A percentile compares a stretch with the other conserved stretches of the same genome.
phyloP scores from a whole-genome alignment of 2,113 vertebrate species.

The Hemicordylus capensis region DNA sequence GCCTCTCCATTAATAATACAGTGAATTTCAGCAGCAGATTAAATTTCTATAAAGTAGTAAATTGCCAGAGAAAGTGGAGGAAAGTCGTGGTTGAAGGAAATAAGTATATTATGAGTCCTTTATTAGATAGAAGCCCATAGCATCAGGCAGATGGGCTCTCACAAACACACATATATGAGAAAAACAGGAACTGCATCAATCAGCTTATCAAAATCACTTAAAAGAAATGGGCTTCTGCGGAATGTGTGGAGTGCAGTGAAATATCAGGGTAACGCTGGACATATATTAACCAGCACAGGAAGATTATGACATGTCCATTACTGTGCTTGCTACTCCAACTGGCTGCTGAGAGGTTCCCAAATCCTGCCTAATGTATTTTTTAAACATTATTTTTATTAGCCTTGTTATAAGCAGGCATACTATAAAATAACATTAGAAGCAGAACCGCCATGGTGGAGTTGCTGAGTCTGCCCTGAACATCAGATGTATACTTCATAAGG shows the following conservation, averaged over 20 bases:
- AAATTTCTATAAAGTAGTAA: conserved; percentile 81
- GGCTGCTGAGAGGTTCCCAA: conserved; percentile 27
- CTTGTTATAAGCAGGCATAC: conserved; percentile 34
- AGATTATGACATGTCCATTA: conserved; percentile 54
- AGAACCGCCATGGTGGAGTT: conserved; percentile 46
- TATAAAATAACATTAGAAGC: conserved; percentile 45
- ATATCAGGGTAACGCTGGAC: conserved; percentile 57
- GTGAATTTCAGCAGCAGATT: conserved; percentile 80
- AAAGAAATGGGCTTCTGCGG: conserved; percentile 56
- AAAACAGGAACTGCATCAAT: conserved; percentile 61
- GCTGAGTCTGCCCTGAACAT: conserved; percentile 50
- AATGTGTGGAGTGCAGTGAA: conserved; percentile 64
- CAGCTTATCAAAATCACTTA: conserved; percentile 69
- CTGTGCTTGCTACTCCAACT: conserved; percentile 36
- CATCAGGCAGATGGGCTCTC: conserved; percentile 63
- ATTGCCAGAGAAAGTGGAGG: conserved; percentile 67
- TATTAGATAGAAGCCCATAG: conserved; percentile 72
- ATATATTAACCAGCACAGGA: conserved; percentile 53
- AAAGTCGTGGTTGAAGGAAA: conserved; percentile 55
- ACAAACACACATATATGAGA: conserved; percentile 60
- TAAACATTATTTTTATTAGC: conserved; percentile 54
- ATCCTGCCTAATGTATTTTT: conserved; percentile 29
- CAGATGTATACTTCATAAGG: conserved; percentile 39
- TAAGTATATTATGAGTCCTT: conserved; percentile 69
- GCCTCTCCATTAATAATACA: conserved; percentile 87